Evolutionary conservation across 2,888 invertebrate genomes (phyloP), one percentile per base, ranked within the genome.

Genomic region (Archips crataeganus): DNA sequence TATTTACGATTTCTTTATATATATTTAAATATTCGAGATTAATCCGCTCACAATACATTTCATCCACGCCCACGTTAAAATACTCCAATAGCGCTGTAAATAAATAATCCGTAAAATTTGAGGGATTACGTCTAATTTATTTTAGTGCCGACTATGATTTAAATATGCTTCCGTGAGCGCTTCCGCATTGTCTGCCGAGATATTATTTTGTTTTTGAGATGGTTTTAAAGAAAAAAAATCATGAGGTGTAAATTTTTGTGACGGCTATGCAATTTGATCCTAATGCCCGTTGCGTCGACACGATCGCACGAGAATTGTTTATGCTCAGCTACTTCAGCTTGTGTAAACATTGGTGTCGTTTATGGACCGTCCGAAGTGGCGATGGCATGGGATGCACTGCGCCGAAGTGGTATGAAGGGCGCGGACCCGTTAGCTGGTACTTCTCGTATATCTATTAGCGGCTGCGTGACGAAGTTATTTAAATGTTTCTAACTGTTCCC

Each of bases 391-490:
- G 66, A 78, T 78, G 76, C 79, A 80, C 76, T 71, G 79, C 78
- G 78, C 76, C 66, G 80, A 84, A 82, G 83, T 81, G 84, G 82
- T 87, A 87, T 89, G 88, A 92, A 92, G 91, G 93, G 90, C 90
- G 83, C 79, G 69, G 83, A 81, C 79, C 93, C 92, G 93, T 93
- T 93, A 93, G 79, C 81, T 83, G 80, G 81, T 84, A 79, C 86
- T 54, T 54, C 54, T 85, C 82, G 84, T 85, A 83, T 84, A 86
- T 75, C 81, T 81, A 89, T 90, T 87, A 88, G 84, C 82, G 76
- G 79, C 84, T 84, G 84, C 91, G 86, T 90, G 89, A 90, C 89
- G 90, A 88, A 87, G 85, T 87, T 89, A 91, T 91, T 92, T 91
- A 90, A 90, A 91, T 90, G 86, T 83, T 83, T 87, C 80, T 91